Conservation (phyloP, 2,797 vertebrate species). For the Tympanoctomys barrerae region DNA sequence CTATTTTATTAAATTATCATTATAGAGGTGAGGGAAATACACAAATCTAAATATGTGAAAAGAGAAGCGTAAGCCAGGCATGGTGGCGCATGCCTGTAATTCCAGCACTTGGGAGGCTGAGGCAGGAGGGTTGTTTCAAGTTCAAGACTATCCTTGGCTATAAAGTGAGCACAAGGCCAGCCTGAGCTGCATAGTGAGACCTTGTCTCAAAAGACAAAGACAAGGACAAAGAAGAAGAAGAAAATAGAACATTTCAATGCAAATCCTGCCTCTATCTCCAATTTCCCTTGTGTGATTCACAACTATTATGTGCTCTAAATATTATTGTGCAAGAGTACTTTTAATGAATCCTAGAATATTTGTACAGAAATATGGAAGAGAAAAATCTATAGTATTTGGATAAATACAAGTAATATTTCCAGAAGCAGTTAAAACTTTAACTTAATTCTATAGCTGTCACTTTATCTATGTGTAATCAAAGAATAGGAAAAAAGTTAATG, state of each 20-base stretch:
- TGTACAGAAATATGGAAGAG: conserved; percentile 10
- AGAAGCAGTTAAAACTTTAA: conserved; percentile 16
- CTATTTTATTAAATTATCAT: background rate
- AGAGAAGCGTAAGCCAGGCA: background rate
- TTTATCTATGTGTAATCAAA: conserved; percentile 15
- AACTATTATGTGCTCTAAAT: background rate
- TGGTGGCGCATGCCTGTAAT: too few relatives aligned
- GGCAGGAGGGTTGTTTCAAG: too few relatives aligned
- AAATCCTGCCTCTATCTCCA: conserved; percentile 10
- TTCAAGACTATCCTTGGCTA: too few relatives aligned
- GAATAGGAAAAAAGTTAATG: background rate
- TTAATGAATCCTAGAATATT: background rate
- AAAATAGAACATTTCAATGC: background rate
- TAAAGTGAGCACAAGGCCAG: too few relatives aligned
- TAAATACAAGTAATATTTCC: conserved; percentile 4
- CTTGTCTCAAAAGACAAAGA: too few relatives aligned
- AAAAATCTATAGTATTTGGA: conserved; percentile 5
- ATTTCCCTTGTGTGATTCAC: conserved; percentile 1
- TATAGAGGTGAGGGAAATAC: conserved; percentile 6
- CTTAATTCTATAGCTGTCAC: conserved; percentile 18
- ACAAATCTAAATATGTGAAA: conserved; percentile 20
- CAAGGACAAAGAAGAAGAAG: too few relatives aligned
- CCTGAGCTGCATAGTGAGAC: too few relatives aligned
- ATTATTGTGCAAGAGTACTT: background rate
- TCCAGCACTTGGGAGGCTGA: too few relatives aligned